Evolutionary conservation across 2,113 vertebrate genomes (phyloP).

Genomic region (Connochaetes taurinus): DNA sequence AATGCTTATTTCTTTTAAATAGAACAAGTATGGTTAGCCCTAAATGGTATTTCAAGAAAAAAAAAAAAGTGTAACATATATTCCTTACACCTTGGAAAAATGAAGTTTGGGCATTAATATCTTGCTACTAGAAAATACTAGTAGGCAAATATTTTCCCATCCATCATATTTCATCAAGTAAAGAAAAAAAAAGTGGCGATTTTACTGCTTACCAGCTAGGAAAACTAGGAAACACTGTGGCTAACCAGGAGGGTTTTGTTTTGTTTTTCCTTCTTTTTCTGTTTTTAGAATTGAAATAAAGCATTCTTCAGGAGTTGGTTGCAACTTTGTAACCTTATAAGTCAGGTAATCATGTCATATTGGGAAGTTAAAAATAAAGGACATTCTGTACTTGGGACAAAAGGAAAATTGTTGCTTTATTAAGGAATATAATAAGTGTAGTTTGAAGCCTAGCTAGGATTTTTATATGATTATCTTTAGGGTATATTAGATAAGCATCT

Average conservation of each 20-base stretch:
- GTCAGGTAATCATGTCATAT: slow-evolving; percentile 52
- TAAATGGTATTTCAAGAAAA: neutral
- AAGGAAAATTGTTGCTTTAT: slow-evolving; percentile 67
- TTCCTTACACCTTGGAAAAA: neutral
- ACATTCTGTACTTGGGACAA: slow-evolving; percentile 55
- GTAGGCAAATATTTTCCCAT: neutral
- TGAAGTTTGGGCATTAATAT: neutral
- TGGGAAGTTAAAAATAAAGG: slow-evolving; percentile 57
- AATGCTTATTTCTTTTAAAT: neutral
- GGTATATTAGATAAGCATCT: slow-evolving; percentile 74
- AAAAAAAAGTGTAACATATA: neutral
- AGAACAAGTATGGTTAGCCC: neutral
- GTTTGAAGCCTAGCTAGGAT: slow-evolving; percentile 65
- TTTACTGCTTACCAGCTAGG: neutral
- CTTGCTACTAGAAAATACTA: neutral
- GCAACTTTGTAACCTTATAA: slow-evolving; percentile 54
- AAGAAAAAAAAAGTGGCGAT: neutral
- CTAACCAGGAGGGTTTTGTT: neutral
- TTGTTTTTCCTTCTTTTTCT: neutral
- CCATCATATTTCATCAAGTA: slow-evolving; percentile 26
- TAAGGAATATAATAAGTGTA: slow-evolving; percentile 65
- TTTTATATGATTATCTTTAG: slow-evolving; percentile 72
- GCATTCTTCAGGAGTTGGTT: slow-evolving; percentile 32
- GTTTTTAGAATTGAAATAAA: slow-evolving; percentile 20
- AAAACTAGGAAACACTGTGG: slow-evolving; percentile 40